Conservation (phyloP, 1,140 invertebrate species). For the Cherax destructor region DNA sequence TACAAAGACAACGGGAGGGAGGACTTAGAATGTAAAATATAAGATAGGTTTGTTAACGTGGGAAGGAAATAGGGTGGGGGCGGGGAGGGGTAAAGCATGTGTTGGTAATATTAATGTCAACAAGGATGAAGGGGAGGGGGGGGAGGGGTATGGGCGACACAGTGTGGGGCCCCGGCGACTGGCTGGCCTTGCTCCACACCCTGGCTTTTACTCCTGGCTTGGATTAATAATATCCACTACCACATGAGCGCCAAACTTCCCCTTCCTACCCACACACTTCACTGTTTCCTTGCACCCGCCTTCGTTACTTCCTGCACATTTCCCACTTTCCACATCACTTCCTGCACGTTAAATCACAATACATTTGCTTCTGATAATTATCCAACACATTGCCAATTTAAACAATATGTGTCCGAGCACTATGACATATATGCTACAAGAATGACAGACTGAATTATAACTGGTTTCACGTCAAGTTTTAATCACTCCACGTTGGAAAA, state of each 20-base stretch:
- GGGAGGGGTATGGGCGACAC: neutral
- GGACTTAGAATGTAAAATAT: too few species aligned
- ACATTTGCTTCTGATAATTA: neutral
- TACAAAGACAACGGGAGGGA: too few species aligned
- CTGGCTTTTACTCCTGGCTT: neutral
- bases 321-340: neutral
- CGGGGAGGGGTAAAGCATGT: neutral
- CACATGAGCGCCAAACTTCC: neutral
- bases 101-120: conserved; percentile 6
- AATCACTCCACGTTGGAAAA: neutral
- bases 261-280: neutral
- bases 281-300: too few species aligned
- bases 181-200: conserved; percentile 13
- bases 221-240: conserved; percentile 3
- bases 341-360: neutral
- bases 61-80: neutral
- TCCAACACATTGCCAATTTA: neutral
- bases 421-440: neutral
- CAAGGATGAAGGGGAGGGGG: neutral
- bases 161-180: neutral
- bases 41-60: neutral
- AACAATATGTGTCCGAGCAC: neutral
- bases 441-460: neutral
- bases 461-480: neutral
- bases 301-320: too few species aligned